Conservation (phyloP, 2,888 invertebrate species). For the Conus canariensis region DNA sequence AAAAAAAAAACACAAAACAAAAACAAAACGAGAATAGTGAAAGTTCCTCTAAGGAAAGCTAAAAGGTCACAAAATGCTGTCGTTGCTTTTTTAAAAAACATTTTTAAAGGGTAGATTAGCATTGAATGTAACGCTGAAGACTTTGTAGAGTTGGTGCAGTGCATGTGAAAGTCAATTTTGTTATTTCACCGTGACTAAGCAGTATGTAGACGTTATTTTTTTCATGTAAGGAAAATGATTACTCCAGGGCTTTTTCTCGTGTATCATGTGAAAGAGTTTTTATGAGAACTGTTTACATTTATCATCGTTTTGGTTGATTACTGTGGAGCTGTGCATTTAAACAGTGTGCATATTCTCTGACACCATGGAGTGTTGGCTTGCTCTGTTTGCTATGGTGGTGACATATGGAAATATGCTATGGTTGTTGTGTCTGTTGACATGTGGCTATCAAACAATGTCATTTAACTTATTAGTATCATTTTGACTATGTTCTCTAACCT, state of each 20-base stretch:
- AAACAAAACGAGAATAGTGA: neutral
- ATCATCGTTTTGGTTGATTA: neutral
- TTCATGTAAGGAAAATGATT: neutral
- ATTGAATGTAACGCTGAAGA: neutral
- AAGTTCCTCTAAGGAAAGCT: neutral
- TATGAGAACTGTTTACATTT: no score
- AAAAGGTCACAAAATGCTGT: constrained; percentile 21
- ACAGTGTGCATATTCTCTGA: neutral
- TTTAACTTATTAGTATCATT: no score
- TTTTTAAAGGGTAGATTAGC: neutral
- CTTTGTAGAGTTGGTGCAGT: neutral
- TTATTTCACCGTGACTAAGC: neutral
- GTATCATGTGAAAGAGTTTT: no score
- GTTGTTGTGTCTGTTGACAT: neutral
- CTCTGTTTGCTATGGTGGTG: neutral
- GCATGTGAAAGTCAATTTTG: no score
- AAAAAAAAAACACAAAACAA: neutral
- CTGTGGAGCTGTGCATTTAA: neutral
- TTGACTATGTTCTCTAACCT: neutral
- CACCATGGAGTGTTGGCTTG: neutral
- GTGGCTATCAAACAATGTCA: neutral
- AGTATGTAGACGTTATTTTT: neutral
- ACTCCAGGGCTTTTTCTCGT: neutral
- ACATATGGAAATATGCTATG: neutral
- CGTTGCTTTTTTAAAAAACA: neutral